These are phyloP conservation scores for Ictidomys tridecemlineatus DNA, from an alignment of 2,113 vertebrate genomes.

Conservation along the genomic window DNA sequence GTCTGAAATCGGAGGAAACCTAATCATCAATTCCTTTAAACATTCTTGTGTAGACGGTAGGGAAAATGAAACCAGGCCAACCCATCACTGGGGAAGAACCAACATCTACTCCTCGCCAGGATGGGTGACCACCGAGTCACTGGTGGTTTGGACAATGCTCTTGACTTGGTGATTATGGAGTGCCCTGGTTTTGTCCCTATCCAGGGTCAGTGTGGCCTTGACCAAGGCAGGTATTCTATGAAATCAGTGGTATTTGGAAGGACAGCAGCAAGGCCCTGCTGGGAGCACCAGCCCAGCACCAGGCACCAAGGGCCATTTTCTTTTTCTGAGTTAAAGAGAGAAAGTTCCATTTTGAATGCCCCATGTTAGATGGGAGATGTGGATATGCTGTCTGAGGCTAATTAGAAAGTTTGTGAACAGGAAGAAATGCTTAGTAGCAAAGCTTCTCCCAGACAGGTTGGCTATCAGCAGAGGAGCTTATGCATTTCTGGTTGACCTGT, in stretches of 20 bases:
- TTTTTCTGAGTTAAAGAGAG: neutral
- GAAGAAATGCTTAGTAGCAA: neutral
- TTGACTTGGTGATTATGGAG: neutral
- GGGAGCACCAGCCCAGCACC: neutral
- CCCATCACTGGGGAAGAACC: neutral
- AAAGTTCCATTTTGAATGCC: neutral
- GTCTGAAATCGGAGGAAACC: neutral
- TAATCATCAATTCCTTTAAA: neutral
- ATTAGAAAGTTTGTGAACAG: neutral
- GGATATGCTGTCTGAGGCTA: neutral
- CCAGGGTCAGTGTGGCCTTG: neutral
- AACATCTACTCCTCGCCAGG: neutral
- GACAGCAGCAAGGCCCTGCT: no score
- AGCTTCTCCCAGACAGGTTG: neutral
- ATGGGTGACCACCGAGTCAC: neutral
- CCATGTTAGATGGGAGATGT: neutral
- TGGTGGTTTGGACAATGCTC: neutral
- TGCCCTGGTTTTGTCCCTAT: neutral
- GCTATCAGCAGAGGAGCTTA: neutral
- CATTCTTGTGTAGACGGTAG: neutral
- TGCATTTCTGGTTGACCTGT: neutral
- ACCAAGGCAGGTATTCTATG: no score
- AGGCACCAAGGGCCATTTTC: neutral
- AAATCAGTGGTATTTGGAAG: neutral
- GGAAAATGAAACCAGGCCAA: neutral